Evolutionary conservation across 2,113 vertebrate genomes (phyloP), one percentile per base, ranked within the genome.

Genomic region (Herpetotheres cachinnans): DNA sequence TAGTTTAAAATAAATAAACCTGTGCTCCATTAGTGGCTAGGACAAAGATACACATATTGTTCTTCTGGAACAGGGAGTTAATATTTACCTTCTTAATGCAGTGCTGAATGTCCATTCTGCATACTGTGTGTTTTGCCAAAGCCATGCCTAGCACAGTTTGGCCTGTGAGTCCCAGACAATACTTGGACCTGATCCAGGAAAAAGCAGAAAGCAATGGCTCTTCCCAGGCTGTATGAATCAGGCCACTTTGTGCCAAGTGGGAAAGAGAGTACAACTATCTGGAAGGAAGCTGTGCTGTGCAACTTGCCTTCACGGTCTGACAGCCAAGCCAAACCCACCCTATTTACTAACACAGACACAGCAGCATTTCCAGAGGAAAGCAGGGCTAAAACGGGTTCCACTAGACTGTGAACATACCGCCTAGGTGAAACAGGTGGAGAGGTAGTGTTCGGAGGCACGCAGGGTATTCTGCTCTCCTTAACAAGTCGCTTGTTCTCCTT

Each of bases 401-500:
- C 30, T 11, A 10, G 10, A 7, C 24, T 15, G 46, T 10, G 17
- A 32, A 89, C 98, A 30, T 94, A 99, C 99, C 97, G 61, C 36
- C 94, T 95, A n/a, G 97, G 95, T 52, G 98, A 93, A 74, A 96
- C 97, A 54, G 94, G 97, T 24, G 93, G 97, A 47, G 98, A 98
- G 7, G 97, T 59, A 29, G 97, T 82, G 44, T 42, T 74, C 21
- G 95, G 89, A 71, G 92, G 98, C 27, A 97, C 26, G 56, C 96
- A 96, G 65, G 98, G 97, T 61, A 86, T 89, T 62, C 94, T 96
- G 70, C 49, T 90, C 46, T 98, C 98, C 95, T 95, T 98, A 42
- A 93, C 77, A 32, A 96, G 95, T 26, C 82, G 93, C 81, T 98
- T 98, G 93, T 84, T 98, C 96, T 98, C 98, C 91, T 99, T 97